A percentile compares a stretch with the other conserved stretches of the same genome.
phyloP scores from a whole-genome alignment of 2,113 vertebrate species.

The Proteles cristata region DNA sequence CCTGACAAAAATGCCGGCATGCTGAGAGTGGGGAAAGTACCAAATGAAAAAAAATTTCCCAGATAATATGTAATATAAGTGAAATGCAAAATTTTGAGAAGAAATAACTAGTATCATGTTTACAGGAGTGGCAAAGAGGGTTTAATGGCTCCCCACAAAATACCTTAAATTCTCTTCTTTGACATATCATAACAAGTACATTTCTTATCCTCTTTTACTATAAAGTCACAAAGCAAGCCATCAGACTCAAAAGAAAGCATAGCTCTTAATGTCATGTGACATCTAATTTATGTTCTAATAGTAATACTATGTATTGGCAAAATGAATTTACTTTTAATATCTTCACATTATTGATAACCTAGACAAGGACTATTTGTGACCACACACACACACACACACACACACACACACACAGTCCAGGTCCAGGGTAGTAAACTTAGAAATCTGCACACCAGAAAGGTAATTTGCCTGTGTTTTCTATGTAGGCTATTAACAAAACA shows the following conservation, averaged over 20 bases:
- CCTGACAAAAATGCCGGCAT: background rate
- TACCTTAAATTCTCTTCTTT: background rate
- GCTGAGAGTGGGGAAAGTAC: background rate
- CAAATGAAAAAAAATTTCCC: background rate
- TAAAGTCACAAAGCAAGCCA: conserved; percentile 31
- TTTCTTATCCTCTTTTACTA: conserved; percentile 3
- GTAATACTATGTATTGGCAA: conserved; percentile 1
- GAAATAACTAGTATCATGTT: background rate
- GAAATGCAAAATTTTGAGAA: conserved; percentile 25
- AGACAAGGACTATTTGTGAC: background rate
- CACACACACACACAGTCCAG: background rate
- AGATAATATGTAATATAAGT: conserved; percentile 5
- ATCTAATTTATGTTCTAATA: background rate
- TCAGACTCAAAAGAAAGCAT: background rate
- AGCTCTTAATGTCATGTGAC: conserved; percentile 3
- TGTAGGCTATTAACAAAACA: background rate
- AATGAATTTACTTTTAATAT: conserved; percentile 40
- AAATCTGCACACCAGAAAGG: background rate
- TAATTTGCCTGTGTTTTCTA: conserved; percentile 2
- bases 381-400: background rate
- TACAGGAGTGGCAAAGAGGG: background rate
- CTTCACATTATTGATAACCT: conserved; percentile 46
- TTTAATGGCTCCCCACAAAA: background rate
- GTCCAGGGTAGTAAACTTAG: background rate
- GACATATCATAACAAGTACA: background rate